Conservation (phyloP, 2,888 invertebrate genomes). For the Galerucella nymphaeae region DNA sequence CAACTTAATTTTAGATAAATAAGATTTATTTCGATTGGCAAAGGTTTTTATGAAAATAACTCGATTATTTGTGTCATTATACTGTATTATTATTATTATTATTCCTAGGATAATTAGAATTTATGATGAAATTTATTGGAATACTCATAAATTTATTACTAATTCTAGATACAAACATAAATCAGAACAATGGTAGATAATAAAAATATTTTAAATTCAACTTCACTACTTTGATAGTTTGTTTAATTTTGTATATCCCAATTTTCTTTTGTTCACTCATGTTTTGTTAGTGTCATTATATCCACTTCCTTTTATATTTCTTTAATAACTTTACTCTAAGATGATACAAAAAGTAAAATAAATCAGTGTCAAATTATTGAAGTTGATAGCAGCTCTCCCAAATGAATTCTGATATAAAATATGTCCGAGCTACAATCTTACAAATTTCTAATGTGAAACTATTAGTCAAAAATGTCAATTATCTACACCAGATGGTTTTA, state of each 20-base stretch:
- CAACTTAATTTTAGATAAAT: slow-evolving; percentile 58
- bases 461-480: slow-evolving; percentile 46
- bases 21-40: slow-evolving; percentile 51
- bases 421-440: slow-evolving; percentile 4
- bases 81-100: slow-evolving; percentile 3
- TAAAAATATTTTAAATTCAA: no score
- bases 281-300: no score
- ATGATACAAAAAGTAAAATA: no score
- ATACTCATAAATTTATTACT: not conserved
- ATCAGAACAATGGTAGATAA: no score
- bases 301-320: no score
- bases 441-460: slow-evolving; percentile 42
- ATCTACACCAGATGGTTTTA: slow-evolving; percentile 46
- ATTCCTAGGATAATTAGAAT: slow-evolving; percentile 30
- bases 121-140: slow-evolving; percentile 37
- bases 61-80: slow-evolving; percentile 52
- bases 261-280: no score
- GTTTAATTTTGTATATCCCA: no score
- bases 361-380: no score
- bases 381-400: no score
- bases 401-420: not conserved
- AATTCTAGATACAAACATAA: not conserved
- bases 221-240: no score
- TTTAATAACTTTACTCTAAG: no score
- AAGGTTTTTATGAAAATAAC: slow-evolving; percentile 49